Conservation (phyloP, 2,888 invertebrate species). For the Saturnia pavonia region DNA sequence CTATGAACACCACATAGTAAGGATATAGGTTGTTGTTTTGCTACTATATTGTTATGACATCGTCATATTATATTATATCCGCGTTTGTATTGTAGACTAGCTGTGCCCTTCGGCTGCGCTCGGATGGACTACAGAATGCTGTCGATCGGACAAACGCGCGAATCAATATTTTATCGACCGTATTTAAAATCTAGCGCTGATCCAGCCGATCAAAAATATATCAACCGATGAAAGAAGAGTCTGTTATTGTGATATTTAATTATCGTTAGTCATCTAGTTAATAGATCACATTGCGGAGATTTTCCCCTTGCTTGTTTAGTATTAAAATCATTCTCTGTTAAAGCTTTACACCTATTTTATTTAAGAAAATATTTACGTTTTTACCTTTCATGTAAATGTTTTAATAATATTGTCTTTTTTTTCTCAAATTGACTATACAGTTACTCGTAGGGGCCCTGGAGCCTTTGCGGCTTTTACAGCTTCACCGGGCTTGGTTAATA, state of each 20-base stretch:
- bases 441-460: no score
- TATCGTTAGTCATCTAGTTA: not conserved
- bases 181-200: slow-evolving; percentile 8
- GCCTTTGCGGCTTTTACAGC: no score
- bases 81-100: no score
- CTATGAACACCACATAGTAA: not conserved
- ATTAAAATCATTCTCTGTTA: not conserved
- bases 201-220: slow-evolving; percentile 31
- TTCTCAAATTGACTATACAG: no score
- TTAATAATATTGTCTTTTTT: no score
- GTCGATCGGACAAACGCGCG: no score
- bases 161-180: slow-evolving; percentile 2
- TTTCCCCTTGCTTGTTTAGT: not conserved
- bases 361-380: not conserved
- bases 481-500: no score
- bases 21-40: not conserved
- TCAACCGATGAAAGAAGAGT: slow-evolving; percentile 20
- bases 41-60: not conserved
- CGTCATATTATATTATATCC: not conserved
- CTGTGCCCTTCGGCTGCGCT: no score
- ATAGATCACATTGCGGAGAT: not conserved
- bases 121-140: no score
- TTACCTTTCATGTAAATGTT: not conserved
- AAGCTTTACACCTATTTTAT: not conserved
- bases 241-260: slow-evolving; percentile 1